Evolutionary conservation across 1,140 invertebrate species (phyloP), one percentile per base, ranked within the genome.

Genomic region (Scaptomyza montana): DNA sequence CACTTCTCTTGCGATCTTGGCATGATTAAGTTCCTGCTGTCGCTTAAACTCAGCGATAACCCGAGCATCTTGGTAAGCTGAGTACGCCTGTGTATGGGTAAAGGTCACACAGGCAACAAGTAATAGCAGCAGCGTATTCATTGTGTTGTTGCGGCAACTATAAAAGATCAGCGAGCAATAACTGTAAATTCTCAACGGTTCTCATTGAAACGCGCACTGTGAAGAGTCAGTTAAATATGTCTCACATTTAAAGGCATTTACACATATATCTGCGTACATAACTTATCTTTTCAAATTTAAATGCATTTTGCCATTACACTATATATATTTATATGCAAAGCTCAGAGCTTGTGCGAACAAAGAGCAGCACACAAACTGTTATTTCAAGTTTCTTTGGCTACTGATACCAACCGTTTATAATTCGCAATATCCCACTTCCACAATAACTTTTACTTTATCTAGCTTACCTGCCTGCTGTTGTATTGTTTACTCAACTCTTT

Each of bases 1-100:
- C 41, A 93, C 74, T 25, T 92, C 85, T n/a, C 93, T 74, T 5
- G 92, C 92, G 57, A 93, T 92, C 70, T 86, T 74, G n/a, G 93
- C 92, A 66, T 92, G 87, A 54, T 91, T 70, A 3, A 80, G 13
- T 2, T 19, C 47, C 9, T 72, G 36, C 5, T 67, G 4, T 1
- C 59, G 55, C 36, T 65, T 86, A 30, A 69, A 78, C 51, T 78
- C 71, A 1, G 39, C 47, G n/a, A 91, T 90, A 12, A 84, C 12
- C 13, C 59, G 60, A 3, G 67, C 74, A 68, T 91, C 90, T 41
- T 73, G 36, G 1, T 54, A 13, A 1, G 84, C 68, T 16, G 87
- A 91, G 36, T 91, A 91, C 3, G 60, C 69, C 6, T 45, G 64
- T 10, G 36, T 45, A 12, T 51, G 21, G 3, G 28, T 36, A 25